phyloP scores from a whole-genome alignment of 2,797 vertebrate species.

The Salarias fasciatus region DNA sequence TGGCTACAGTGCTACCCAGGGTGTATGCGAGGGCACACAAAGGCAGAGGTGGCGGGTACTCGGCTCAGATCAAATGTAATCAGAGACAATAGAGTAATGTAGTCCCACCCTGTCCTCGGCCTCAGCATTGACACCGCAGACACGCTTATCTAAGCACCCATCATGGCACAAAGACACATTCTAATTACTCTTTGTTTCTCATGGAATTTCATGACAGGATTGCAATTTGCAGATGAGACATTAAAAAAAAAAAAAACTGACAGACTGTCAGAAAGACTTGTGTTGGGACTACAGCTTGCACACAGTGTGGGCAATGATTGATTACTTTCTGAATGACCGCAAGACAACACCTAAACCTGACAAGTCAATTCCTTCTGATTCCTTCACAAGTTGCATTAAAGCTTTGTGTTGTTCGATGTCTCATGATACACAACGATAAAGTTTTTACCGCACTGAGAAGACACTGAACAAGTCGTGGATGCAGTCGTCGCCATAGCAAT shows the following conservation, averaged over 20 bases:
- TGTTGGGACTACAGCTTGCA: not conserved
- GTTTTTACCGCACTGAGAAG: constrained; percentile 40
- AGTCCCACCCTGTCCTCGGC: constrained; percentile 36
- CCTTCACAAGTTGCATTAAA: not conserved
- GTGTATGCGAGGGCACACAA: constrained; percentile 2
- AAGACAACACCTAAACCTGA: too few species aligned
- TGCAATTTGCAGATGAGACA: constrained; percentile 17
- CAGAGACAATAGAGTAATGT: constrained; percentile 41
- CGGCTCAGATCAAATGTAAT: constrained; percentile 52
- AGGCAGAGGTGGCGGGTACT: constrained; percentile 15
- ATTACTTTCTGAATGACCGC: too few species aligned
- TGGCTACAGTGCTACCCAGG: constrained; percentile 35
- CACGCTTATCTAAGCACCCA: constrained; percentile 4
- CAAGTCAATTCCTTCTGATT: not conserved
- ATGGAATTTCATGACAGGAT: constrained; percentile 8
- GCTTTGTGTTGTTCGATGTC: constrained; percentile 11
- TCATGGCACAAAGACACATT: constrained; percentile 8
- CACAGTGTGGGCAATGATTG: too few species aligned
- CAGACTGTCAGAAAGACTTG: not conserved
- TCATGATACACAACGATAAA: constrained; percentile 19
- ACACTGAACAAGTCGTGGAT: constrained; percentile 47
- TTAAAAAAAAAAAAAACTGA: not conserved
- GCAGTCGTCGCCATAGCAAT: constrained; percentile 75
- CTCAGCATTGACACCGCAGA: constrained; percentile 25
- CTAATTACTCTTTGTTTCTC: constrained; percentile 1